Percentiles rank a stretch among this genome's conserved stretches.
Conservation (phyloP, 2,797 vertebrate genomes). For the Monodelphis domestica region DNA sequence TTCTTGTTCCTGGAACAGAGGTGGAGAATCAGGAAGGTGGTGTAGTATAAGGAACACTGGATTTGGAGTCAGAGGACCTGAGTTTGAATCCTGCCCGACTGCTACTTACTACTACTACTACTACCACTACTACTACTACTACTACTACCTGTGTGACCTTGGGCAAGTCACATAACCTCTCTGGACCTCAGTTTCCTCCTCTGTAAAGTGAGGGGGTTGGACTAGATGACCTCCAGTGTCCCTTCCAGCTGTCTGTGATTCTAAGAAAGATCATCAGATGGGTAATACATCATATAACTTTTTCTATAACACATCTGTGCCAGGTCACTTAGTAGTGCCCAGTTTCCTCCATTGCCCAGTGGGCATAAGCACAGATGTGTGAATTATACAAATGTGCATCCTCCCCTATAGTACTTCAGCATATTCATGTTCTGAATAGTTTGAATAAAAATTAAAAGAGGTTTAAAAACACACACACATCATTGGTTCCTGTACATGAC, state of each 20-base stretch:
- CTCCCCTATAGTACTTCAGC: not conserved
- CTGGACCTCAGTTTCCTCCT: conserved; percentile 4
- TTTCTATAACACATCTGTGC: not conserved
- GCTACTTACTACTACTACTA: not conserved
- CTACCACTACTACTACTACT: not conserved
- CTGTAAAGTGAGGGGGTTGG: not conserved
- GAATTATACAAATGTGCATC: not conserved
- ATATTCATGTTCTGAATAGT: not conserved
- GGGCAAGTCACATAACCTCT: conserved; percentile 1
- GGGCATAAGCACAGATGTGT: not conserved
- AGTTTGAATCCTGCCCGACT: not conserved
- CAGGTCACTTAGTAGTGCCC: not conserved
- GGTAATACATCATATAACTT: conserved; percentile 7
- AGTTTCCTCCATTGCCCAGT: not conserved
- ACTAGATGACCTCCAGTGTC: not conserved
- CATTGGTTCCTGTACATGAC: not conserved
- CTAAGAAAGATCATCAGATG: conserved; percentile 6
- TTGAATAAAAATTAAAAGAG: not conserved
- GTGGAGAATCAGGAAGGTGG: not conserved
- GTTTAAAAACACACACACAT: not conserved
- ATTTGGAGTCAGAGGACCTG: conserved; percentile 4
- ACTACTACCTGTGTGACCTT: not conserved
- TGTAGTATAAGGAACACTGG: not conserved
- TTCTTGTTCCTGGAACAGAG: not conserved
- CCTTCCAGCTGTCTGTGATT: conserved; percentile 4